Base-by-base conservation (phyloP, 2,797 vertebrate species). In the Chanos chanos region DNA sequence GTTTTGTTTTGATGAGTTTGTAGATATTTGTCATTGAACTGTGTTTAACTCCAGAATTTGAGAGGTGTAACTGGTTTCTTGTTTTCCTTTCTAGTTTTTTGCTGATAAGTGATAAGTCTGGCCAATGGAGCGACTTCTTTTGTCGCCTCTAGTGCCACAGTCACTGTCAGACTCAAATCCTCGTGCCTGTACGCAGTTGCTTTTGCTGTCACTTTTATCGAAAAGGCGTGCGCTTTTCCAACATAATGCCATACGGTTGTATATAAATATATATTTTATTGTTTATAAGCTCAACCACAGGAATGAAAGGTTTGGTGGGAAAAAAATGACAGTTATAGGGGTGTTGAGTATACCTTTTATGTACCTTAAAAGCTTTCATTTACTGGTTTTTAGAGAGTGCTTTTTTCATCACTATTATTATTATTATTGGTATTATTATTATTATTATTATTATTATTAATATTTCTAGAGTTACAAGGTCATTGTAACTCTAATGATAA, bases 201-300 rank as follows among this genome's bases (percentile, higher is more conserved):
- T 67, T 66, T 63, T 44, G 70, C 39, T 70, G 44, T 70, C 54
- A 63, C n/a, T 30, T 12, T 21, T 24, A 22, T 34, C 24, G 24
- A 53, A 47, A 57, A 51, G 9, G 18, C 24, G 15, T 45, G 9
- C 8, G 16, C 59, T 34, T n/a, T 43, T 21, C 19, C 59, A 22
- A n/a, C 24, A 71, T 73, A 59, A 37, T 72, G 76, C 68, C 74
- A 68, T 68, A 73, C 3, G 3, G 68, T 70, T 83, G 74, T 83
- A 80, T 60, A 75, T 66, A 72, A 66, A 77, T 81, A 65, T 62
- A 66, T 58, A 70, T 70, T 71, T 59, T 56, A 63, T 57, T 50
- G 72, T 72, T 73, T 71, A 75, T 74, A 75, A 63, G 43, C 53
- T 76, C 61, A 64, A 61, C 68, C 66, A 62, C 40, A 16, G 43